phyloP scores from a whole-genome alignment of 1,140 invertebrate species.

The Dysdera silvatica region DNA sequence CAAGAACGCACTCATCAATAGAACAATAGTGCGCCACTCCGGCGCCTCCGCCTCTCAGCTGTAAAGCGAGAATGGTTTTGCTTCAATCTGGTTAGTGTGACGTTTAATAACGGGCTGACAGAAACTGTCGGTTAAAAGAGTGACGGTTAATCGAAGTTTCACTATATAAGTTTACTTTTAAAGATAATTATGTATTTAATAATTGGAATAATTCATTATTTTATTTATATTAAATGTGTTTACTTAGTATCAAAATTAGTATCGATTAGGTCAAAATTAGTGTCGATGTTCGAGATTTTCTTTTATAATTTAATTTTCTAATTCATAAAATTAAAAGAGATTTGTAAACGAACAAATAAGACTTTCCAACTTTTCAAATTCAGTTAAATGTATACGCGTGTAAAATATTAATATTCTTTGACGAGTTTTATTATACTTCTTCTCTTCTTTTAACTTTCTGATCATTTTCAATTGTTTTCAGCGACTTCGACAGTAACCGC shows the following conservation, averaged over 20 bases:
- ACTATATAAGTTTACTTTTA: no score
- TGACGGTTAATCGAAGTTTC: no score
- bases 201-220: no score
- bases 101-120: no score
- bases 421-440: background rate
- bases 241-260: background rate
- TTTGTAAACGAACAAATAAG: background rate
- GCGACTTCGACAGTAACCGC: slow-evolving; percentile 53
- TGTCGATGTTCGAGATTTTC: background rate
- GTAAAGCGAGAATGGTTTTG: no score
- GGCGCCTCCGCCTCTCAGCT: no score
- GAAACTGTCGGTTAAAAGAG: no score
- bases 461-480: slow-evolving; percentile 36
- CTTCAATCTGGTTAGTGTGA: no score
- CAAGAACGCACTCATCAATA: no score
- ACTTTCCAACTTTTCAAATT: background rate
- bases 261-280: background rate
- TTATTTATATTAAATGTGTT: no score
- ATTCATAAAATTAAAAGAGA: background rate
- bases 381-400: background rate
- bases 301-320: background rate
- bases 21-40: no score
- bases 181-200: no score
- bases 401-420: background rate
- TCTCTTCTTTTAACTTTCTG: slow-evolving; percentile 13